Base-by-base conservation (phyloP, 2,888 invertebrate genomes). In the Suillia variegata region DNA sequence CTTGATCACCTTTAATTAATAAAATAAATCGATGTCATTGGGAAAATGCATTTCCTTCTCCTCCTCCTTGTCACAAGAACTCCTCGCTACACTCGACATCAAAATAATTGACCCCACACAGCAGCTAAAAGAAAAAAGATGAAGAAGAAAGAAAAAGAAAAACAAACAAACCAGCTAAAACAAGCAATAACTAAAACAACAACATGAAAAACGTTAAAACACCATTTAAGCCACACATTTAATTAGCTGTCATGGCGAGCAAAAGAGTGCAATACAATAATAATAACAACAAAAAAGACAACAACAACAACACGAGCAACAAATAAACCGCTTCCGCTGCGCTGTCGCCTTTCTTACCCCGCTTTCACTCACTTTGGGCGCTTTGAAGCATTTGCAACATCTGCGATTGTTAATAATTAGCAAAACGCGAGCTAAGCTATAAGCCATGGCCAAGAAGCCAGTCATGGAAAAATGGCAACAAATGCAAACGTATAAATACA, bases 391-490 rank as follows among this genome's bases (percentile, higher is more conserved):
- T n/a, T n/a, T n/a, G 3, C 22, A 45, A 13, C 20, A 45, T 45
- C 20, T 2, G 18, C 45, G 20, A 45, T 18, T 20, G 45, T 38
- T 59, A 60, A 66, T 66, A 65, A 66, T 66, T 67, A 63, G 55
- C 56, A 51, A 34, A 54, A 31, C 59, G 59, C 58, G 58, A 59
- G 61, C 62, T 66, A 59, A 58, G 61, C 54, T 48, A 5, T 26
- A 26, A 26, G 26, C 26, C 26, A 26, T 26, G 26, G 10, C 26
- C 26, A 26, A 26, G 6, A 26, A 26, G 10, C 5, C 26, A 6
- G 6, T 26, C 26, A 26, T 6, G 10, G 26, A 10, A 5, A 26
- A 26, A 26, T 26, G 6, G 31, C 31, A 31, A n/a, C 38, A 8
- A 38, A 38, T 13, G n/a, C 38, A 38, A 38, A 38, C 12, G 31